Percentiles rank a stretch among this genome's conserved stretches.
Conservation (phyloP, 1,140 invertebrate genomes). For the Eueides isabella region DNA sequence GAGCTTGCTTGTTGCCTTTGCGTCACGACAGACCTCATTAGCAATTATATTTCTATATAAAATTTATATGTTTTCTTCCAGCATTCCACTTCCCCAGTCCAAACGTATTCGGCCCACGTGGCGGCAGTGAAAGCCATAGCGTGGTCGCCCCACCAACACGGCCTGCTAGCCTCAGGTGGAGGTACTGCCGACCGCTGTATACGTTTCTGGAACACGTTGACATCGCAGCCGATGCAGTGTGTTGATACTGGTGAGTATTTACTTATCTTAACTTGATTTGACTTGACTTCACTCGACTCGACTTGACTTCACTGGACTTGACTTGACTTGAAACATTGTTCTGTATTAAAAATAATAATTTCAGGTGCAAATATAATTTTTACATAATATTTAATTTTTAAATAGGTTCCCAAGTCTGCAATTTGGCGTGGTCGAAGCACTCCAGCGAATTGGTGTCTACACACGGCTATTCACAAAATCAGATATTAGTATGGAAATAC, state of each 20-base stretch:
- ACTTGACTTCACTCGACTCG: too few species aligned
- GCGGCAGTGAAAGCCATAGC: constrained; percentile 99
- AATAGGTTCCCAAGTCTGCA: constrained; percentile 97
- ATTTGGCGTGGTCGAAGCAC: constrained; percentile 99
- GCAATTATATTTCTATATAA: too few species aligned
- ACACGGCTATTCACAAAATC: constrained; percentile 99
- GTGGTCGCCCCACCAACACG: constrained; percentile 99
- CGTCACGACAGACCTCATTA: too few species aligned
- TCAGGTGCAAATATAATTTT: not conserved
- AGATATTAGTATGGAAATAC: constrained; percentile 99
- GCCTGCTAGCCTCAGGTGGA: constrained; percentile 97
- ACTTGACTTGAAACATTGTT: too few species aligned
- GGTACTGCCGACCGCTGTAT: constrained; percentile 99
- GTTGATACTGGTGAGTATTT: constrained; percentile 94
- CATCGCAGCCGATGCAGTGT: constrained; percentile 99
- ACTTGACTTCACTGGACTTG: too few species aligned
- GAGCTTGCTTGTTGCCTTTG: too few species aligned
- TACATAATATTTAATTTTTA: not conserved
- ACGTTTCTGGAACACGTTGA: constrained; percentile 99
- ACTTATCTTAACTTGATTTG: not conserved
- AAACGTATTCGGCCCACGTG: constrained; percentile 98
- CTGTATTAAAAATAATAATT: too few species aligned
- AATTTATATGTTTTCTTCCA: constrained; percentile 48
- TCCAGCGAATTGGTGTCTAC: constrained; percentile 99
- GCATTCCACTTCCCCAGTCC: constrained; percentile 93